Conservation (phyloP, 2,888 invertebrate genomes). For the Keiferia lycopersicella region DNA sequence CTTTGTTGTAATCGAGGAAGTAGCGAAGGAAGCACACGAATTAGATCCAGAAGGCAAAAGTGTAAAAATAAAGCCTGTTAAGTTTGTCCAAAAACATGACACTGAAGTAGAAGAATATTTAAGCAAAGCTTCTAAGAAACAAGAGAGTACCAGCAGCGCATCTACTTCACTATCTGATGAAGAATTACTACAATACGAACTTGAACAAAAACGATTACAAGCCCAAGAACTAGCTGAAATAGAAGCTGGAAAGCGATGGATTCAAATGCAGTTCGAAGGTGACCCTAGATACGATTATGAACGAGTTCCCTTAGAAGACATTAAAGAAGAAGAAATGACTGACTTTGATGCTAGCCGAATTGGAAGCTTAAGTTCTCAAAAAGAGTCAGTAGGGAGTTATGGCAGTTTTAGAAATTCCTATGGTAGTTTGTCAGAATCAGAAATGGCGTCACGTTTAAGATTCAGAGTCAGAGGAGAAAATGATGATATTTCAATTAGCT, state of each 20-base stretch:
- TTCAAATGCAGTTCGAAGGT: constrained; percentile 93
- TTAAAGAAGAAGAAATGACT: constrained; percentile 95
- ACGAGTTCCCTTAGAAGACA: constrained; percentile 92
- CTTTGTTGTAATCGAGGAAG: constrained; percentile 93
- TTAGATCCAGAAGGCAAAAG: constrained; percentile 92
- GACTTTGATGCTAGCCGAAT: constrained; percentile 91
- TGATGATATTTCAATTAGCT: constrained; percentile 95
- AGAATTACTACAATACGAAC: constrained; percentile 84
- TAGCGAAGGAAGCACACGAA: constrained; percentile 92
- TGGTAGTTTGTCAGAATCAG: constrained; percentile 96
- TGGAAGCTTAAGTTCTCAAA: constrained; percentile 89
- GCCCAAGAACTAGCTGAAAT: constrained; percentile 78
- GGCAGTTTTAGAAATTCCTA: constrained; percentile 94
- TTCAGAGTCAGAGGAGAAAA: constrained; percentile 93
- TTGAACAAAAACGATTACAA: constrained; percentile 82
- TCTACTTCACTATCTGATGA: constrained; percentile 82
- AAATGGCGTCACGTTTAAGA: constrained; percentile 90
- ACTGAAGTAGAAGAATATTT: constrained; percentile 87
- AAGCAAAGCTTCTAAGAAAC: constrained; percentile 85
- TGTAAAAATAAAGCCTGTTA: constrained; percentile 82
- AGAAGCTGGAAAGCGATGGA: constrained; percentile 92
- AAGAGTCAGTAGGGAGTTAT: constrained; percentile 88
- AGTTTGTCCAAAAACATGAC: constrained; percentile 83
- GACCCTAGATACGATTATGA: constrained; percentile 90
- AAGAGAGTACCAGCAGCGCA: constrained; percentile 80